Conservation (phyloP, 2,797 vertebrate genomes). For the Girardinus metallicus region DNA sequence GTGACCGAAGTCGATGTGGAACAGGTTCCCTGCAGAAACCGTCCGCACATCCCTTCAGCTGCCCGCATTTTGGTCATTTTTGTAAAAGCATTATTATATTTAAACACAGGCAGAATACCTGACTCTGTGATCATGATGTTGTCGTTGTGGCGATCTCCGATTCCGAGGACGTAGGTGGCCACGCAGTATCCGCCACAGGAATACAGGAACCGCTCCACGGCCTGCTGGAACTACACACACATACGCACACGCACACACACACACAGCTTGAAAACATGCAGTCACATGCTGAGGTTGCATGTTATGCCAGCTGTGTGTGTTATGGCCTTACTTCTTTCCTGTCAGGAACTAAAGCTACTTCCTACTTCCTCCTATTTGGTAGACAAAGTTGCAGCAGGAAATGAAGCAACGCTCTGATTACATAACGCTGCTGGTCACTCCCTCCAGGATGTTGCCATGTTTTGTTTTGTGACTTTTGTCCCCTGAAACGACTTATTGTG, state of each 20-base stretch:
- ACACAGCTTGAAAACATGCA: not conserved
- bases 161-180: conserved; percentile 97
- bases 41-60: not conserved
- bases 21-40: conserved; percentile 89
- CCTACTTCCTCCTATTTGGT: conserved; percentile 49
- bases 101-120: conserved; percentile 76
- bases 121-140: conserved; percentile 99
- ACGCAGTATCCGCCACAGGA: conserved; percentile 98
- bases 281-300: conserved; percentile 8
- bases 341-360: conserved; percentile 24
- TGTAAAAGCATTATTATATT: not conserved
- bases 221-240: conserved; percentile 89
- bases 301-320: conserved; percentile 23
- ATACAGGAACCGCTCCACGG: conserved; percentile 93
- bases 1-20: conserved; percentile 99
- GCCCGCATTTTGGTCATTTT: not conserved
- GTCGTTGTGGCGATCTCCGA: conserved; percentile 98
- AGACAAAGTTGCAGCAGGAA: conserved; percentile 21
- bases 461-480: too few species aligned
- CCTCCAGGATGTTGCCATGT: not conserved
- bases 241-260: not conserved
- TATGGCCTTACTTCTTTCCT: conserved; percentile 68
- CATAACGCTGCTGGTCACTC: not conserved
- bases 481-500: too few species aligned
- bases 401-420: not conserved